Evolutionary conservation across 2,888 invertebrate species (phyloP), one percentile per base, ranked within the genome.

Genomic region (Parnassius orleans): DNA sequence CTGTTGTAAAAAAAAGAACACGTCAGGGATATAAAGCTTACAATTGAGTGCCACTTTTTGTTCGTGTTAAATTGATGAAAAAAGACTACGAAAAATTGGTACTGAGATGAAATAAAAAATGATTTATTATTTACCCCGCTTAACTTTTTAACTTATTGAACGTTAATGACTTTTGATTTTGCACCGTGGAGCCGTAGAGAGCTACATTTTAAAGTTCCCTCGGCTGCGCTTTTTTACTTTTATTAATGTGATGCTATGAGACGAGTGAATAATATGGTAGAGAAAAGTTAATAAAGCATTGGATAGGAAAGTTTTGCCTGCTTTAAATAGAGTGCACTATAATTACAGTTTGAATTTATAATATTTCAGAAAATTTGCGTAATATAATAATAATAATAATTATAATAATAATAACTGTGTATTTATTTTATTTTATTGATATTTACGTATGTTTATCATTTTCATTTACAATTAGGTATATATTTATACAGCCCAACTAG

Each of bases 71-170:
- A 90, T 88, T 90, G 88, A 90, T 88, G 90, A 90, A 90, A 89
- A 89, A 88, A 84, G 86, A 86, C 84, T 80, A 74, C 74, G 84
- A 85, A 85, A 87, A 86, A 86, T 86, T 85, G 83, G 80, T 83
- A 80, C 79, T 75, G 85, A 85, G 84, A 87, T 86, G 87, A 84
- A 87, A 88, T 86, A 87, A 85, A 88, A 87, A 88, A 89, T 91
- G 90, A 91, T 91, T 91, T 91, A 91, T 90, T 86, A 87, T 81
- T 77, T 73, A 76, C 76, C 80, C 79, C 83, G 80, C 79, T 83
- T 84, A 86, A 88, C 87, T 87, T 90, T 89, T 88, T 87, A 90
- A 91, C 87, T 88, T 89, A 90, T 89, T 88, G 85, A 84, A 91
- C 85, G 75, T 83, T 90, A 90, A 91, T 90, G 87, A 88, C 84